Percentiles rank a stretch among this genome's conserved stretches.
phyloP scores from a whole-genome alignment of 2,888 invertebrate genomes.

The Listrodromus nycthemerus region DNA sequence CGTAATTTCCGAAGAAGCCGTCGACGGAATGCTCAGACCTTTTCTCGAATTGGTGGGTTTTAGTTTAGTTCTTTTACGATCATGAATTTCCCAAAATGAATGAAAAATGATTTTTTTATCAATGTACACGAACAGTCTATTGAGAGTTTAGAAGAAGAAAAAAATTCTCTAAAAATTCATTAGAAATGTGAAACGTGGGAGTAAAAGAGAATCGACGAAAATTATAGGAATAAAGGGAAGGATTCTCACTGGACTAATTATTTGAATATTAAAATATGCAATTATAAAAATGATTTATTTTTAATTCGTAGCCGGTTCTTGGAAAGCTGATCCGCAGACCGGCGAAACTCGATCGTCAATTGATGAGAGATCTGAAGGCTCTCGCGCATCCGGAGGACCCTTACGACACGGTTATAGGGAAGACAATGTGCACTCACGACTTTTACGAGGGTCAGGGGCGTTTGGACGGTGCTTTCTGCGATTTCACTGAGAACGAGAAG shows the following conservation, averaged over 20 bases:
- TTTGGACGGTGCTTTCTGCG: slow-evolving; percentile 98
- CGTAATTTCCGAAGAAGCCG: slow-evolving; percentile 95
- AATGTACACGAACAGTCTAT: slow-evolving; percentile 14
- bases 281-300: neutral
- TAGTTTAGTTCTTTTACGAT: neutral
- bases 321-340: slow-evolving; percentile 93
- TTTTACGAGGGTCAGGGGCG: slow-evolving; percentile 99
- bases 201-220: no score
- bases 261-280: slow-evolving; percentile 12
- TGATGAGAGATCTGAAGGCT: slow-evolving; percentile 92
- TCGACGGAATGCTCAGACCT: slow-evolving; percentile 94
- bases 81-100: neutral
- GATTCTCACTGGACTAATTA: no score
- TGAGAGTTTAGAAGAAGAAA: no score
- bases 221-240: no score
- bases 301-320: slow-evolving; percentile 89
- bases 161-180: no score
- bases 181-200: no score
- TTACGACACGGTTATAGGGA: slow-evolving; percentile 94
- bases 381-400: slow-evolving; percentile 90
- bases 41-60: slow-evolving; percentile 93
- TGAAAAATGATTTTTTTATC: neutral
- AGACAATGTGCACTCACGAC: slow-evolving; percentile 98
- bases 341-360: slow-evolving; percentile 92
- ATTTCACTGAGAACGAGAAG: slow-evolving; percentile 95